A percentile compares a stretch with the other conserved stretches of the same genome.
These are phyloP conservation scores for Neotragus moschatus DNA, from an alignment of 2,113 vertebrate species.

Conservation along the genomic window DNA sequence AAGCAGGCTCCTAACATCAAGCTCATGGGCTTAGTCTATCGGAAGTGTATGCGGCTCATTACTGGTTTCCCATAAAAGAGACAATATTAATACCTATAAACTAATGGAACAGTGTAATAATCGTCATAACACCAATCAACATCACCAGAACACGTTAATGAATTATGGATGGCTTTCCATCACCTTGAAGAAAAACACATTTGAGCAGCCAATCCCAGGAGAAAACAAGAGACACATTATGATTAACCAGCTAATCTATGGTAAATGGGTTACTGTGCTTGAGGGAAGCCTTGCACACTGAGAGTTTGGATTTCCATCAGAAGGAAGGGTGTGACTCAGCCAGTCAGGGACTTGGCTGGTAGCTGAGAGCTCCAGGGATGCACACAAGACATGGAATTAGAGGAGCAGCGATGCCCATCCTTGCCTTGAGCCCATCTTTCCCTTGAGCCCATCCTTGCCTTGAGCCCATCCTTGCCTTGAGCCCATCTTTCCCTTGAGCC, in stretches of 20 bases:
- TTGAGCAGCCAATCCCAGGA: neutral
- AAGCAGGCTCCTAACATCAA: neutral
- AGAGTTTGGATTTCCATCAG: neutral
- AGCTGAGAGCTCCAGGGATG: neutral
- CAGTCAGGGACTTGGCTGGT: neutral
- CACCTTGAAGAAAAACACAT: slow-evolving; percentile 47
- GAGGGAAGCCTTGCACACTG: neutral
- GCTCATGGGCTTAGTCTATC: neutral
- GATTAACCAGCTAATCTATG: slow-evolving; percentile 5
- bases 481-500: neutral
- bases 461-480: neutral
- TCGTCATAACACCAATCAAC: slow-evolving; percentile 39
- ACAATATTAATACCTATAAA: neutral
- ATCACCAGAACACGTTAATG: slow-evolving; percentile 26
- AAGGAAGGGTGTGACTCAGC: neutral
- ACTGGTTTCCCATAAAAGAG: slow-evolving; percentile 8
- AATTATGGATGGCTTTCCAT: slow-evolving; percentile 39
- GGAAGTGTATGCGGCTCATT: neutral
- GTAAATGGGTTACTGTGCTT: neutral
- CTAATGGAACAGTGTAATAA: slow-evolving; percentile 24
- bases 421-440: neutral
- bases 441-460: neutral
- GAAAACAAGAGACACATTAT: neutral
- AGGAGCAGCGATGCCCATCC: neutral
- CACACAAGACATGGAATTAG: neutral